Evolutionary conservation across 2,113 vertebrate genomes (phyloP).

Genomic region (Pholis gunnellus): DNA sequence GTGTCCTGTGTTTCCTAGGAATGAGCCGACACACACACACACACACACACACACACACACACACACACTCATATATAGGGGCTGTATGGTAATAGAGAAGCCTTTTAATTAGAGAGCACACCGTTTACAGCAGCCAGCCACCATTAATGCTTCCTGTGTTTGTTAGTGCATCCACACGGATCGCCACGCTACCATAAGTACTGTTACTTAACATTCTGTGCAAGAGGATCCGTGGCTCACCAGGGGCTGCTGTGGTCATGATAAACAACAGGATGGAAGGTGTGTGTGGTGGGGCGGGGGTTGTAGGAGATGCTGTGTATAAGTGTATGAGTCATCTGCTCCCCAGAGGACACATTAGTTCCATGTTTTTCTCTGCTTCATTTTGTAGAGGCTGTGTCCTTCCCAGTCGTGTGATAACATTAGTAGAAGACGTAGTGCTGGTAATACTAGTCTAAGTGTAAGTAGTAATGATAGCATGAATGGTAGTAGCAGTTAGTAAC

Average conservation of each 20-base stretch:
- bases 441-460: not conserved
- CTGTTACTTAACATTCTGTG: conserved; percentile 69
- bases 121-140: conserved; percentile 43
- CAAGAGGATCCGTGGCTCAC: conserved; percentile 40
- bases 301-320: conserved; percentile 25
- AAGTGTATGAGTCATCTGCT: conserved; percentile 68
- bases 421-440: not conserved
- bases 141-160: conserved; percentile 62
- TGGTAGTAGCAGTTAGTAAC: not conserved
- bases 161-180: conserved; percentile 45
- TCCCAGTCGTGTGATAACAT: conserved; percentile 11
- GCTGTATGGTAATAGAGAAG: conserved; percentile 53
- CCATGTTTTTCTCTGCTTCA: conserved; percentile 35
- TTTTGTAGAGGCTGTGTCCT: conserved; percentile 37
- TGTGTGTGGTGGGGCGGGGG: conserved; percentile 1
- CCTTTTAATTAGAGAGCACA: conserved; percentile 69
- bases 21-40: conserved; percentile 17
- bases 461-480: not conserved
- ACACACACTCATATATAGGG: not conserved
- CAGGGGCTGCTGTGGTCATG: conserved; percentile 62
- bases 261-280: conserved; percentile 48
- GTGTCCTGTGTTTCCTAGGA: conserved; percentile 13
- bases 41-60: conserved; percentile 17
- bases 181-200: conserved; percentile 34
- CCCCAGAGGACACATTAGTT: conserved; percentile 53